Evolutionary conservation across 2,113 vertebrate genomes (phyloP).

Genomic region (pig (Sus scrofa)): DNA sequence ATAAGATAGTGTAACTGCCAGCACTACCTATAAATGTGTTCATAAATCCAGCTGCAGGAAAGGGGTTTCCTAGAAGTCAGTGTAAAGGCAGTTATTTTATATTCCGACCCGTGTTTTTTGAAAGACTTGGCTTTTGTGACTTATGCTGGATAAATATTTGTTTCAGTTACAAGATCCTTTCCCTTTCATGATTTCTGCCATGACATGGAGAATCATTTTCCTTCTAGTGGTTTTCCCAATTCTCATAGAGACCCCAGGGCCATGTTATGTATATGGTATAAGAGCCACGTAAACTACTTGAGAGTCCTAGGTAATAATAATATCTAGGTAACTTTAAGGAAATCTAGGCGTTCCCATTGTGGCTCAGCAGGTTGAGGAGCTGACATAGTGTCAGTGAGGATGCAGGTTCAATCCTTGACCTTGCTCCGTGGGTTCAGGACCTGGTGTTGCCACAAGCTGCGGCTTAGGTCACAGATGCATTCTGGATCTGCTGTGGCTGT

Average conservation of each 20-base stretch:
- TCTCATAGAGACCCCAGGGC: background rate
- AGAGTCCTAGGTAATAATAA: background rate
- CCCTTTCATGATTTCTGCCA: background rate
- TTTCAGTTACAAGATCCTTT: background rate
- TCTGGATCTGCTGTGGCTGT: too few relatives aligned
- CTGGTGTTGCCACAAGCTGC: too few relatives aligned
- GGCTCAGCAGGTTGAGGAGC: too few relatives aligned
- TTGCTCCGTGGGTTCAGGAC: too few relatives aligned
- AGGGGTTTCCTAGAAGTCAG: background rate
- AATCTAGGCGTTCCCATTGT: background rate
- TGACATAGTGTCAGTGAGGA: too few relatives aligned
- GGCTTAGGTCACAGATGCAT: too few relatives aligned
- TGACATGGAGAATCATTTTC: background rate
- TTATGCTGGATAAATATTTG: background rate
- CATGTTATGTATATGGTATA: background rate
- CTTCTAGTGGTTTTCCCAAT: background rate
- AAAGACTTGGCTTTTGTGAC: slow-evolving; percentile 6
- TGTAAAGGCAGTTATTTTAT: background rate
- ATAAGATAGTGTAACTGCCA: background rate
- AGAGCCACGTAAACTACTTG: background rate
- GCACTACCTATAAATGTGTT: background rate
- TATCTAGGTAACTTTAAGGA: slow-evolving; percentile 1
- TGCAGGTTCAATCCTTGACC: too few relatives aligned
- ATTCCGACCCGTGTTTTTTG: background rate
- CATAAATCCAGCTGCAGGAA: background rate